phyloP scores from a whole-genome alignment of 2,113 vertebrate genomes.

The Eulemur macaco region DNA sequence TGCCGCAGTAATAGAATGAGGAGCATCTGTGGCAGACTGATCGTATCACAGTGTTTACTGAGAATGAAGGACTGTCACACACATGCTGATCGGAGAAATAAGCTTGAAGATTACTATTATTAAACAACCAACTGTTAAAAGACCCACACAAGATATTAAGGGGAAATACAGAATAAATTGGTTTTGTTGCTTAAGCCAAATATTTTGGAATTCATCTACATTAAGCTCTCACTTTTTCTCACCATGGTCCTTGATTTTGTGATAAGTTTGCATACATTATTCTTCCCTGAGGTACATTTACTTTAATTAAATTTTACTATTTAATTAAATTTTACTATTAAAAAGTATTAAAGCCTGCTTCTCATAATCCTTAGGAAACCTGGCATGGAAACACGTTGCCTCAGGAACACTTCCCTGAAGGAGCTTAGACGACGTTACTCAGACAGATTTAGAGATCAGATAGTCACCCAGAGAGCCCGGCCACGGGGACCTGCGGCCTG shows the following conservation, averaged over 20 bases:
- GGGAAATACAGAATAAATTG: slow-evolving; percentile 37
- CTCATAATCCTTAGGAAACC: slow-evolving; percentile 57
- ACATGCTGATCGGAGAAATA: slow-evolving; percentile 20
- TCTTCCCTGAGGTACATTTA: slow-evolving; percentile 73
- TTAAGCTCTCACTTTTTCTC: slow-evolving; percentile 63
- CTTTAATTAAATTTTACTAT: slow-evolving; percentile 78
- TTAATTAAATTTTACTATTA: slow-evolving; percentile 79
- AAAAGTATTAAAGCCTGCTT: slow-evolving; percentile 61
- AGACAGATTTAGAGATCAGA: not conserved
- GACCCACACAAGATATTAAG: slow-evolving; percentile 32
- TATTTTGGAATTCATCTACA: slow-evolving; percentile 70
- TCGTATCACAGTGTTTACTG: slow-evolving; percentile 24
- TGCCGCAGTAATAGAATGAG: slow-evolving; percentile 30
- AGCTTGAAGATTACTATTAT: slow-evolving; percentile 68
- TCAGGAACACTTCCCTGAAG: not conserved
- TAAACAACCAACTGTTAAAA: slow-evolving; percentile 73
- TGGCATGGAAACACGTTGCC: not conserved
- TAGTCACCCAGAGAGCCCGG: not conserved
- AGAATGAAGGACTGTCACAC: not conserved
- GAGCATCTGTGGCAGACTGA: slow-evolving; percentile 39
- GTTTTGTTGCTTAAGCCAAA: slow-evolving; percentile 57
- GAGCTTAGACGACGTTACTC: not conserved
- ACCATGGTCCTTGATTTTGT: slow-evolving; percentile 74
- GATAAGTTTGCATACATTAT: slow-evolving; percentile 77
- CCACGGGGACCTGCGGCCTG: too few relatives aligned